Conservation (phyloP, 2,113 vertebrate genomes). For the Cottus gobio region DNA sequence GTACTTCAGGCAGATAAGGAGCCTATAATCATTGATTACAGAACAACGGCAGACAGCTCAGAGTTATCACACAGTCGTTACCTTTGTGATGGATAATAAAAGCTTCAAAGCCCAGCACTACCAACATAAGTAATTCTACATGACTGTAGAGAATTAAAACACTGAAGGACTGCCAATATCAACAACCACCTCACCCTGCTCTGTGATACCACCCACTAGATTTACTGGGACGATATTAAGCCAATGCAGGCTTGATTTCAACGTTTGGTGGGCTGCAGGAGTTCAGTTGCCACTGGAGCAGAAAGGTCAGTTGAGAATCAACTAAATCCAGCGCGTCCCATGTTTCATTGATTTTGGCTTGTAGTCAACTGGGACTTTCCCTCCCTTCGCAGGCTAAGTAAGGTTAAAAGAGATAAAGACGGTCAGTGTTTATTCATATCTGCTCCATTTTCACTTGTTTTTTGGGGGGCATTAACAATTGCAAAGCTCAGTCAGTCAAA, state of each 20-base stretch:
- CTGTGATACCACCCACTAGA: slow-evolving; percentile 2
- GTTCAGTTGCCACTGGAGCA: slow-evolving; percentile 32
- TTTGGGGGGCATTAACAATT: slow-evolving; percentile 4
- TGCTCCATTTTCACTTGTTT: slow-evolving; percentile 25
- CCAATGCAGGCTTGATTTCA: background rate
- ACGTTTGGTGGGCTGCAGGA: slow-evolving; percentile 10
- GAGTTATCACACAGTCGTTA: slow-evolving; percentile 18
- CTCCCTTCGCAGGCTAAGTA: slow-evolving; percentile 22
- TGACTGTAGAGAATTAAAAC: slow-evolving; percentile 3
- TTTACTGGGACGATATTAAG: slow-evolving; percentile 8
- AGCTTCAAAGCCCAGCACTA: slow-evolving; percentile 19
- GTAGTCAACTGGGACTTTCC: slow-evolving; percentile 31
- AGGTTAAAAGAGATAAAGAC: slow-evolving; percentile 46
- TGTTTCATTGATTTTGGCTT: slow-evolving; percentile 63
- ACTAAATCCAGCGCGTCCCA: slow-evolving; percentile 48
- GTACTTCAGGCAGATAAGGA: slow-evolving; percentile 1
- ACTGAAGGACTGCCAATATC: slow-evolving; percentile 21
- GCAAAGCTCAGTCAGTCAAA: background rate
- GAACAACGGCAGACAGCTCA: slow-evolving; percentile 21
- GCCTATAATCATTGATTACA: slow-evolving; percentile 40
- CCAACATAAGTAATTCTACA: background rate
- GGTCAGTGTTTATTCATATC: slow-evolving; percentile 23
- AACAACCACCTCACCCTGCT: slow-evolving; percentile 12
- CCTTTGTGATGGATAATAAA: slow-evolving; percentile 20
- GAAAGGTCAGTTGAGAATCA: slow-evolving; percentile 69